A percentile compares a stretch with the other conserved stretches of the same genome.
Evolutionary conservation across 2,888 invertebrate species (phyloP).

Genomic region (Pelosia muscerda): DNA sequence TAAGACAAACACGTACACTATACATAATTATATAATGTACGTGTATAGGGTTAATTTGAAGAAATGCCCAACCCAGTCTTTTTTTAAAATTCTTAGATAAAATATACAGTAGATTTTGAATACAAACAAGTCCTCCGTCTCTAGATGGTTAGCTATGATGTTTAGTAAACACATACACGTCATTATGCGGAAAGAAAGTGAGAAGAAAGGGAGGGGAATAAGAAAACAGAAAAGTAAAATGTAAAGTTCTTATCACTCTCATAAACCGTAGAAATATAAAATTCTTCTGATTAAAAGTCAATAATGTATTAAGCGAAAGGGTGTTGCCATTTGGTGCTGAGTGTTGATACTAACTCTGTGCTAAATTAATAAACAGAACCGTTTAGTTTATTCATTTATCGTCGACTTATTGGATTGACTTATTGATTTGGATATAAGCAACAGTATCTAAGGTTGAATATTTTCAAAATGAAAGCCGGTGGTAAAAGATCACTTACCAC

Average conservation of each 20-base stretch:
- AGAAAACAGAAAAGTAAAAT: too few species aligned
- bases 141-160: background rate
- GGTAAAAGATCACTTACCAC: too few species aligned
- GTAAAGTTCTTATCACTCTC: background rate
- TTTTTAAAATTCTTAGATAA: background rate
- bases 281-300: background rate
- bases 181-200: too few species aligned
- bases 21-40: background rate
- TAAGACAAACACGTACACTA: slow-evolving; percentile 11
- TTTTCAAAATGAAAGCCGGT: too few species aligned
- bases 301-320: background rate
- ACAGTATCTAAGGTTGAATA: too few species aligned
- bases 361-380: too few species aligned
- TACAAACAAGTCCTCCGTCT: background rate
- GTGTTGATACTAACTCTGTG: too few species aligned
- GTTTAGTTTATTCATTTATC: too few species aligned
- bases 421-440: too few species aligned
- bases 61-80: background rate
- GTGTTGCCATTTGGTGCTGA: background rate
- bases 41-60: background rate
- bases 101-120: background rate
- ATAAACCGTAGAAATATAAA: background rate
- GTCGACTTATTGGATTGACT: too few species aligned
- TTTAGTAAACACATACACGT: too few species aligned
- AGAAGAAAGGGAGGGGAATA: too few species aligned